Percentiles rank a stretch among this genome's conserved stretches.
Evolutionary conservation across 1,140 invertebrate species (phyloP).

Genomic region (Eurosta solidaginis): DNA sequence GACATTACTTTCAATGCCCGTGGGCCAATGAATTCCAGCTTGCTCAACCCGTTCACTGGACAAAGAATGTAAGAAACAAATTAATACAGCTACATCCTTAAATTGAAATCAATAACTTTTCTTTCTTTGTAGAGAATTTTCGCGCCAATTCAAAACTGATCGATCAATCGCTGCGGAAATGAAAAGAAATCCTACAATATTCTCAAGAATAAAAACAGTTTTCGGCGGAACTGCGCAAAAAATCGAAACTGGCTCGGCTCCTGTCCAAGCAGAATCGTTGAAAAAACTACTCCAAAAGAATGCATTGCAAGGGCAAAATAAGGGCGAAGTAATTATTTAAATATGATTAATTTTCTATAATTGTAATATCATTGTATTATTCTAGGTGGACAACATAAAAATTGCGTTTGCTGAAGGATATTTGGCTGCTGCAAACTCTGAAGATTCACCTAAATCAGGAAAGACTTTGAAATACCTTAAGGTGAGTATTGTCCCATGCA

Average conservation of each 20-base stretch:
- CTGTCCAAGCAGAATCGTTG: slow-evolving; percentile 46
- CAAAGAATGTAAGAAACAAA: background rate
- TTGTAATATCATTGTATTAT: background rate
- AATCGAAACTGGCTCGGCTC: slow-evolving; percentile 42
- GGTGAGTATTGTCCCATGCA: no score
- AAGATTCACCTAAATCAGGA: slow-evolving; percentile 62
- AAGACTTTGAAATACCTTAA: slow-evolving; percentile 74
- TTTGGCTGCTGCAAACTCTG: slow-evolving; percentile 65
- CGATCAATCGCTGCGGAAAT: slow-evolving; percentile 70
- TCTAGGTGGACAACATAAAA: slow-evolving; percentile 74
- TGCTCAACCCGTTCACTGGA: background rate
- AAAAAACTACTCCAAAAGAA: slow-evolving; percentile 44
- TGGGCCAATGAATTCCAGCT: background rate
- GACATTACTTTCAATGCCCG: background rate
- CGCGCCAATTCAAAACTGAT: slow-evolving; percentile 73
- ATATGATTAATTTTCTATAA: background rate
- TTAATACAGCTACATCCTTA: background rate
- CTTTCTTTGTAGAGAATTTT: slow-evolving; percentile 41
- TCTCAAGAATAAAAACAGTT: slow-evolving; percentile 65
- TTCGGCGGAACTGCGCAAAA: slow-evolving; percentile 58
- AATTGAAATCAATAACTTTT: background rate
- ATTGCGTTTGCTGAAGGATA: slow-evolving; percentile 92
- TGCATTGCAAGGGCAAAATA: slow-evolving; percentile 38
- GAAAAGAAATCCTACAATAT: slow-evolving; percentile 70
- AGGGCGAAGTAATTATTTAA: slow-evolving; percentile 40